Evolutionary conservation across 2,113 vertebrate genomes (phyloP), one percentile per base, ranked within the genome.

Genomic region (Chascanopsetta lugubris): DNA sequence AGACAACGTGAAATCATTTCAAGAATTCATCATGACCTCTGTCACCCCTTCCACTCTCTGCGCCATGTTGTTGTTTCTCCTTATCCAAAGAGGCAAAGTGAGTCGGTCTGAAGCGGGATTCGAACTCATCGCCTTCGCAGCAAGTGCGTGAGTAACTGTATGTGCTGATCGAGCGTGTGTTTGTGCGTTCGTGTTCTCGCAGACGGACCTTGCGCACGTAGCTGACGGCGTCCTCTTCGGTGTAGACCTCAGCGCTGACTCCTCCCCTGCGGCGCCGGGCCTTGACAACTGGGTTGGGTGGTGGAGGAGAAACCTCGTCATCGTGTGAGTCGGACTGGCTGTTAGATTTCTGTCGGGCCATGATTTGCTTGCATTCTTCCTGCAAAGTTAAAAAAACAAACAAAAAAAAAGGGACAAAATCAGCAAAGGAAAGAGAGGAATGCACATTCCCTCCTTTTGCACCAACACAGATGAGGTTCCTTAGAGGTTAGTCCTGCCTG

Each of bases 131-230:
- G n/a, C n/a, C n/a, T n/a, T n/a, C n/a, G n/a, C n/a, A n/a, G n/a
- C n/a, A n/a, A n/a, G n/a, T n/a, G n/a, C n/a, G n/a, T n/a, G n/a
- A n/a, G n/a, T n/a, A n/a, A n/a, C n/a, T n/a, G n/a, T n/a, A n/a
- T n/a, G n/a, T n/a, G n/a, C n/a, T n/a, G n/a, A n/a, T n/a, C n/a
- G n/a, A n/a, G n/a, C n/a, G n/a, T n/a, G n/a, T n/a, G n/a, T n/a
- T n/a, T n/a, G n/a, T n/a, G n/a, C n/a, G n/a, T n/a, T n/a, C n/a
- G n/a, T n/a, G n/a, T n/a, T n/a, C n/a, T n/a, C n/a, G n/a, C n/a
- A n/a, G n/a, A n/a, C n/a, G n/a, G 88, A 99, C 97, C 97, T 99
- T 99, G 71, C 97, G 93, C 58, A 98, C 96, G 0, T 99, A 99
- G 77, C 97, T 97, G 72, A 96, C 97, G 0, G 97, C 97, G 17